Base-by-base conservation (phyloP, 2,888 invertebrate genomes). In the Pseudococcus longispinus region DNA sequence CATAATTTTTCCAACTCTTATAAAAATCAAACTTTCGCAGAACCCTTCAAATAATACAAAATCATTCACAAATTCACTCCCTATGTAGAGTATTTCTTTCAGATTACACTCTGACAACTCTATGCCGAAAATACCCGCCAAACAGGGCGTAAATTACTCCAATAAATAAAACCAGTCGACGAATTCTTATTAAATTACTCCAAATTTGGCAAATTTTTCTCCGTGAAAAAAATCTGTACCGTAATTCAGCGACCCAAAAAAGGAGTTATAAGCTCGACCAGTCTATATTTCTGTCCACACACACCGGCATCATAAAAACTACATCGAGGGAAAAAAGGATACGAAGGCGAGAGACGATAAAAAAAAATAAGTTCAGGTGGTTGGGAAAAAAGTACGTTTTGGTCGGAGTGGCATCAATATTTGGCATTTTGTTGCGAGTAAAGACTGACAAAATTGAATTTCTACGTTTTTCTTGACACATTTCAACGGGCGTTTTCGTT, bases 361-460 rank as follows among this genome's bases (percentile, higher is more conserved):
- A 70, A 70, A 70, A 18, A 29, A 70, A 70, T 70, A 70, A 70
- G 70, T 70, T 70, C 70, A 70, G 70, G 70, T 70, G 70, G 32
- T 70, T 70, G 29, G 70, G 70, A 32, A 70, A 70, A 70, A 70
- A 32, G 20, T 29, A 70, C 70, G 70, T 32, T 70, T 29, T 70
- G 11, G 29, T 32, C 29, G 70, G 29, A 70, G 70, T 70, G 70
- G 70, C 70, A 70, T 70, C 70, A 70, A 70, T 70, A 70, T 32
- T 70, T 70, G 70, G 70, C 70, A 70, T 70, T 70, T 70, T 29
- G 70, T 70, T 70, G 70, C 70, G 5, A 70, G 70, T 70, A 70
- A 70, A 70, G 70, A 70, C 70, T 70, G 70, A 70, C 70, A 70
- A 70, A 70, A 70, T 70, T 70, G 70, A 70, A 70, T 70, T 70